Evolutionary conservation across 2,888 invertebrate genomes (phyloP), one percentile per base, ranked within the genome.

Genomic region (Drosophila setosimentum): DNA sequence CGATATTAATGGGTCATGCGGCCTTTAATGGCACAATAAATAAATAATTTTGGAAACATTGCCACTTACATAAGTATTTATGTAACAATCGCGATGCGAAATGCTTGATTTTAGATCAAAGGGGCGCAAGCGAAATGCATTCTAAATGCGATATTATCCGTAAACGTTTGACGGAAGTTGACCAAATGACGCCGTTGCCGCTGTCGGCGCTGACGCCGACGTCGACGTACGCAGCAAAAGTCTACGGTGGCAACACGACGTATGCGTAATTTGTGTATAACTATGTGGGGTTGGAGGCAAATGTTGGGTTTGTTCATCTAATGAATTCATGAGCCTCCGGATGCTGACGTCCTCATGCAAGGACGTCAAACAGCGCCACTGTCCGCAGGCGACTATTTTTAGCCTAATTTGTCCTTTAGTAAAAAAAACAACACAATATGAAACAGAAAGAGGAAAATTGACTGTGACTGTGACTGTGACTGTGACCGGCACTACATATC

Each of bases 111-210:
- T 54, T 32, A 85, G 77, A 72, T 88, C 73, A 80, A 83, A 76
- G 80, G 54, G 45, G 66, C 73, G 71, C 74, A 68, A 66, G 61
- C 64, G 76, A 73, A 76, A 76, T 80, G 91, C 83, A 91, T 90
- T 87, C 76, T 74, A 69, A 89, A 76, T 88, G 76, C 66, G 68
- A 77, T 79, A 91, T 91, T 87, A 88, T 71, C 66, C 82, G 68
- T 73, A 65, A 58, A 67, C 2, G 73, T 78, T 75, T 75, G 78
- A 67, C 82, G 84, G 87, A 89, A 84, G 82, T 77, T 29, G 55
- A 64, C 60, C 62, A 53, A 49, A n/a, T 30, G 67, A 79, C 67
- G 71, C 55, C 33, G 30, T 40, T 53, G 33, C 11, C 33, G 33
- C 48, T 49, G 33, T 4, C 18, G 45, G 27, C 37, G 73, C 0